Base-by-base conservation (phyloP, 1,140 invertebrate genomes). In the Aplysia californica region DNA sequence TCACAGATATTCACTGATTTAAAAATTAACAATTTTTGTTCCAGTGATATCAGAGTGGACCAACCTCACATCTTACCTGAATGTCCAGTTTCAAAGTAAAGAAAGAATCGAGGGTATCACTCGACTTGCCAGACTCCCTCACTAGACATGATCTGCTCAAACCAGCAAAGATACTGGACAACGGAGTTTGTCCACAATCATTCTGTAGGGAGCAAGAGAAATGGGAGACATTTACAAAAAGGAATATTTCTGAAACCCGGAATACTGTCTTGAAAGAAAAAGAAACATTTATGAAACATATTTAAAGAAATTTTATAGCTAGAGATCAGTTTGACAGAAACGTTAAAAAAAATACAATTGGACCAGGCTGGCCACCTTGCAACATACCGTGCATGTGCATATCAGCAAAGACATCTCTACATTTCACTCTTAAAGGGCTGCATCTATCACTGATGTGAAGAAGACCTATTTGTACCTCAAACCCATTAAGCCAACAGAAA, bases 51-150 rank as follows among this genome's bases (percentile, higher is more conserved):
- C n/a, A n/a, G n/a, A n/a, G n/a, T n/a, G n/a, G n/a, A n/a, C n/a
- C n/a, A n/a, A n/a, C n/a, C n/a, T n/a, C n/a, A n/a, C n/a, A n/a
- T n/a, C 41, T 35, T 44, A 75, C 72, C 72, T 75, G 72, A 35
- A 75, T 75, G n/a, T 75, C 72, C n/a, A 75, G 39, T 38, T 75
- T 75, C 26, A 75, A 55, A 21, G 72, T 75, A 35, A 75, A 75
- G 31, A 75, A 75, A 18, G 72, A 75, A 66, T 75, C 72, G 1
- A 75, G 35, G 23, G 72, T 75, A 55, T 75, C 72, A 75, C 72
- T 75, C 5, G 58, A 65, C 36, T 75, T 75, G 29, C 72, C 72
- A 41, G 72, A 65, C 20, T 75, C 72, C 35, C 72, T 18, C 4
- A 50, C 36, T 0, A 75, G 41, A 50, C 59, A 65, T 10, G 72